Conservation (phyloP, 2,888 invertebrate species). For the Galerucella pusilla region DNA sequence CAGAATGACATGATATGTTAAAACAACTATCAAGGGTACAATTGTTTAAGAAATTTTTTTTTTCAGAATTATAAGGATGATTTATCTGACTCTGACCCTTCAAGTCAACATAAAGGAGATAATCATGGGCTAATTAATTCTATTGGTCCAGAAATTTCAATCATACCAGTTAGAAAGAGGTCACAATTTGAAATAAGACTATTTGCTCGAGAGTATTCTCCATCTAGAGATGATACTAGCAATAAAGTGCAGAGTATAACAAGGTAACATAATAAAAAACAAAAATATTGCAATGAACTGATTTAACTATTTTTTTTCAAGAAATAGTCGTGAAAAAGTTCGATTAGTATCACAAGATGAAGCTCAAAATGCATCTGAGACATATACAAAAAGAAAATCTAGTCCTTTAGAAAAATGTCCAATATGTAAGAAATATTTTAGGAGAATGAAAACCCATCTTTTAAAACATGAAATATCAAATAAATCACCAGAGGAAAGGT, state of each 20-base stretch:
- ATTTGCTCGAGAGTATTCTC: constrained; percentile 50
- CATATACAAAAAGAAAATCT: constrained; percentile 59
- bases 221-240: constrained; percentile 44
- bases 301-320: constrained; percentile 6
- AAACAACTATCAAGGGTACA: too few relatives aligned
- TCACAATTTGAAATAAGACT: constrained; percentile 54
- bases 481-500: constrained; percentile 53
- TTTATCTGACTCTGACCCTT: constrained; percentile 30
- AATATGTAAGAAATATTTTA: constrained; percentile 63
- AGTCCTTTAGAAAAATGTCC: constrained; percentile 63
- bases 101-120: constrained; percentile 19
- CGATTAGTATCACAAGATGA: constrained; percentile 58
- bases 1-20: background rate
- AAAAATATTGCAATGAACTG: background rate
- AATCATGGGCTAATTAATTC: constrained; percentile 45
- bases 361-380: constrained; percentile 54
- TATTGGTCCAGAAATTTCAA: constrained; percentile 54
- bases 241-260: constrained; percentile 38
- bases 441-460: constrained; percentile 65
- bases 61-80: constrained; percentile 18
- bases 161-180: constrained; percentile 53
- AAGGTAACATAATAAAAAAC: constrained; percentile 39
- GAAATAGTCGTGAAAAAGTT: constrained; percentile 54
- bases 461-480: constrained; percentile 60
- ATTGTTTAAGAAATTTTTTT: background rate